These are phyloP conservation scores for Drosophila pseudotakahashii DNA, from an alignment of 2,888 invertebrate species.

Conservation along the genomic window DNA sequence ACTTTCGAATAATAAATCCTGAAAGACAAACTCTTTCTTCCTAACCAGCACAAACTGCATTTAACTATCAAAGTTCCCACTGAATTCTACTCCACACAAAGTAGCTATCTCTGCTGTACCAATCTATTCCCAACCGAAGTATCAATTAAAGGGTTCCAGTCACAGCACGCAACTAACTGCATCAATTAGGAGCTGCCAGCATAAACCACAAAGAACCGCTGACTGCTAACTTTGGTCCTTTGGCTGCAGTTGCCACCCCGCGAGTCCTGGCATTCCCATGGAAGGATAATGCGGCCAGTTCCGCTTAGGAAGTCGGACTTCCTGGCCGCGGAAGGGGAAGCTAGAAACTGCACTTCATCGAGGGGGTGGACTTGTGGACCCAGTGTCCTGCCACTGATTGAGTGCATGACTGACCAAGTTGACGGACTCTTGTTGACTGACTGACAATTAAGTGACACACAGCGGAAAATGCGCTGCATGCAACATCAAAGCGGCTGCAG, in stretches of 20 bases:
- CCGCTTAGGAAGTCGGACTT: slow-evolving; percentile 74
- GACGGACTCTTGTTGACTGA: slow-evolving; percentile 58
- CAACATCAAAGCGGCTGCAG: slow-evolving; percentile 74
- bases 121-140: slow-evolving; percentile 20
- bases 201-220: slow-evolving; percentile 27
- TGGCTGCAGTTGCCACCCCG: slow-evolving; percentile 28
- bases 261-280: slow-evolving; percentile 61
- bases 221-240: slow-evolving; percentile 9
- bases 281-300: slow-evolving; percentile 65
- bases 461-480: slow-evolving; percentile 81
- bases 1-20: neutral
- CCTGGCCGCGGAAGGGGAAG: slow-evolving; percentile 44
- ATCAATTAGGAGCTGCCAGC: slow-evolving; percentile 35
- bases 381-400: slow-evolving; percentile 60
- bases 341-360: slow-evolving; percentile 38
- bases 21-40: neutral
- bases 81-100: slow-evolving; percentile 6
- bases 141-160: slow-evolving; percentile 38
- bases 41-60: neutral
- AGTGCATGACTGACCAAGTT: slow-evolving; percentile 74
- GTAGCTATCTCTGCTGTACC: slow-evolving; percentile 19
- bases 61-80: slow-evolving; percentile 7
- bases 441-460: slow-evolving; percentile 77
- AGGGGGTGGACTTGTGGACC: neutral
- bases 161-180: slow-evolving; percentile 34